Percentiles rank a stretch among this genome's conserved stretches.
Conservation (phyloP, 2,113 vertebrate genomes). For the Megaceryle maxima region DNA sequence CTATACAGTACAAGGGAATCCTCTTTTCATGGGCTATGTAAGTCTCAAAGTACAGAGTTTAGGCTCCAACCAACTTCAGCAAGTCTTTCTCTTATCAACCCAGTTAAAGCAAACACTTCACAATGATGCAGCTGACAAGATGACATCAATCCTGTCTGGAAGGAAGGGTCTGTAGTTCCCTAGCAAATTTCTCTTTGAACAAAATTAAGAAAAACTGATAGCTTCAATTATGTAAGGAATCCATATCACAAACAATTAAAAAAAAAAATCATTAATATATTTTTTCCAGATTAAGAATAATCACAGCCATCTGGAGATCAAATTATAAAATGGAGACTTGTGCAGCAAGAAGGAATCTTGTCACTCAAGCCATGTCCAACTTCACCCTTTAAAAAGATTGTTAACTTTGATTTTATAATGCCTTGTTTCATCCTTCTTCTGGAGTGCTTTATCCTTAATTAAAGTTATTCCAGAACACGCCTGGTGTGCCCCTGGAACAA, state of each 20-base stretch:
- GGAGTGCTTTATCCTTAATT: background rate
- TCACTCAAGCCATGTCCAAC: constrained; percentile 16
- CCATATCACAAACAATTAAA: constrained; percentile 8
- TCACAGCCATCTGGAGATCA: constrained; percentile 51
- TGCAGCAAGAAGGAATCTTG: constrained; percentile 30
- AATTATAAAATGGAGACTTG: constrained; percentile 23
- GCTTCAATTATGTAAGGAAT: background rate
- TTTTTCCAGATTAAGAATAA: constrained; percentile 48
- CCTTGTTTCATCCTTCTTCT: background rate
- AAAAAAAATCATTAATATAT: constrained; percentile 17
- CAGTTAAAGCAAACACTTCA: background rate
- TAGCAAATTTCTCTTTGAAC: background rate
- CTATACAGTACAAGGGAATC: background rate
- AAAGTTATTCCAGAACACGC: background rate
- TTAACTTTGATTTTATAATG: background rate
- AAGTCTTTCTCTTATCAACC: background rate
- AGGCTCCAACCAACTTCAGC: background rate
- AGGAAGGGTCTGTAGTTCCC: background rate
- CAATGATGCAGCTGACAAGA: background rate
- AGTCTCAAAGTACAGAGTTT: background rate
- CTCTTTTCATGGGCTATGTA: background rate
- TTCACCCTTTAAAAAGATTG: background rate
- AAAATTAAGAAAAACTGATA: background rate
- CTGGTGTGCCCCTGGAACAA: background rate
- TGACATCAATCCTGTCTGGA: background rate